Conservation (phyloP, 2,113 vertebrate species). For the Poeciliopsis prolifica region DNA sequence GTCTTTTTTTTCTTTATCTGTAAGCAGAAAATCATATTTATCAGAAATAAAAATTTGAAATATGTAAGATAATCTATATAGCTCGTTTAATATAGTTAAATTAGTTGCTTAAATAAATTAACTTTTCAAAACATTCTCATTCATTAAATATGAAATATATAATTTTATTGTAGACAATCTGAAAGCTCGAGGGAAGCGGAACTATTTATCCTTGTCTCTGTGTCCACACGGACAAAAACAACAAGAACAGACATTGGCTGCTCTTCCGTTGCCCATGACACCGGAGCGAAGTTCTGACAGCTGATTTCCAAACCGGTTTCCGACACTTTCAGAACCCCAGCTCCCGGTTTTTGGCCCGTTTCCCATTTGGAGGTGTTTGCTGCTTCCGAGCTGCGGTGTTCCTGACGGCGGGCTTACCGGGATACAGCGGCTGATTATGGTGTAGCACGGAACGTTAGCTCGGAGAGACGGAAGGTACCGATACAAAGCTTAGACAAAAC, state of each 20-base stretch:
- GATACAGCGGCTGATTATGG: constrained; percentile 66
- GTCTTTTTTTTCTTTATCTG: too few species aligned
- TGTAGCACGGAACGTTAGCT: constrained; percentile 71
- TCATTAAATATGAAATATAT: too few species aligned
- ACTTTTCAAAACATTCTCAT: too few species aligned
- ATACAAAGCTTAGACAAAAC: constrained; percentile 15
- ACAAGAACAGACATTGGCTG: constrained; percentile 26
- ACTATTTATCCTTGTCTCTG: constrained; percentile 22
- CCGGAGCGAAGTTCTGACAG: constrained; percentile 73
- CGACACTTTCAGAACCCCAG: background rate
- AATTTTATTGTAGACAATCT: background rate
- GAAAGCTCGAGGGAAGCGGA: constrained; percentile 23
- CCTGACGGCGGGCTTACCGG: constrained; percentile 12
- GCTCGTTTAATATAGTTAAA: too few species aligned
- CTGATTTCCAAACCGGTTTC: constrained; percentile 49
- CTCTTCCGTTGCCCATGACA: constrained; percentile 71
- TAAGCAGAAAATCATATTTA: too few species aligned
- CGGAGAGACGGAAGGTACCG: constrained; percentile 70
- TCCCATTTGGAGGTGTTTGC: constrained; percentile 7
- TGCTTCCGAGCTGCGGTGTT: constrained; percentile 4
- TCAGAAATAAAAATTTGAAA: too few species aligned
- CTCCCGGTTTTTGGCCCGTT: background rate
- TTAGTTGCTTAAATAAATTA: too few species aligned
- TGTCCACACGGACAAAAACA: constrained; percentile 57
- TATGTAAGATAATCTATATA: too few species aligned